Conservation (phyloP, 35 echinoderm and acorn worm species). For the Anneissia japonica region DNA sequence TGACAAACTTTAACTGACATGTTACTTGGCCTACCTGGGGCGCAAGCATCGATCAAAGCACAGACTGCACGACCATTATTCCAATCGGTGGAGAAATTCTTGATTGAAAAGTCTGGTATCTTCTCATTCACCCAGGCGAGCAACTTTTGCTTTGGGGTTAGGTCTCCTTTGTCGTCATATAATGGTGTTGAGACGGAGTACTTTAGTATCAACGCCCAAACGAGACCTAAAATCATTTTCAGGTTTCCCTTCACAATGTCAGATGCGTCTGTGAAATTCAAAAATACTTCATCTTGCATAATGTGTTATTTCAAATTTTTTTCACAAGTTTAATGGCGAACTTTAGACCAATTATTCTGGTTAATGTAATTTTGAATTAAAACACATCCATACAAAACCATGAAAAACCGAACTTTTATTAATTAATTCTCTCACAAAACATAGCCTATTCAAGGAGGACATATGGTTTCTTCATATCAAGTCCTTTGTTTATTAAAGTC, state of each 20-base stretch:
- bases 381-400: no score
- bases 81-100: not conserved
- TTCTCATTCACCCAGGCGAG: not conserved
- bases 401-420: no score
- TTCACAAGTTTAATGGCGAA: no score
- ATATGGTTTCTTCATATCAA: no score
- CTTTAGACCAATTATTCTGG: no score
- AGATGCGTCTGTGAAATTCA: not conserved
- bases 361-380: no score
- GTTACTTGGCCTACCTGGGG: not conserved
- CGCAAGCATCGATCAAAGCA: not conserved
- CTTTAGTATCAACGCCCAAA: not conserved
- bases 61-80: not conserved
- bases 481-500: no score
- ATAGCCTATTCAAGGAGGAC: no score
- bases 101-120: not conserved
- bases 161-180: not conserved
- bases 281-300: no score
- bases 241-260: not conserved
- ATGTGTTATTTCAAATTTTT: no score
- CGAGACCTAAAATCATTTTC: not conserved
- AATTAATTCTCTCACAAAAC: no score
- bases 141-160: not conserved
- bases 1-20: no score
- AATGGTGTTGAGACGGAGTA: not conserved